These are phyloP conservation scores for Drosophila heteroneura DNA, from an alignment of 2,888 invertebrate genomes.

Conservation along the genomic window DNA sequence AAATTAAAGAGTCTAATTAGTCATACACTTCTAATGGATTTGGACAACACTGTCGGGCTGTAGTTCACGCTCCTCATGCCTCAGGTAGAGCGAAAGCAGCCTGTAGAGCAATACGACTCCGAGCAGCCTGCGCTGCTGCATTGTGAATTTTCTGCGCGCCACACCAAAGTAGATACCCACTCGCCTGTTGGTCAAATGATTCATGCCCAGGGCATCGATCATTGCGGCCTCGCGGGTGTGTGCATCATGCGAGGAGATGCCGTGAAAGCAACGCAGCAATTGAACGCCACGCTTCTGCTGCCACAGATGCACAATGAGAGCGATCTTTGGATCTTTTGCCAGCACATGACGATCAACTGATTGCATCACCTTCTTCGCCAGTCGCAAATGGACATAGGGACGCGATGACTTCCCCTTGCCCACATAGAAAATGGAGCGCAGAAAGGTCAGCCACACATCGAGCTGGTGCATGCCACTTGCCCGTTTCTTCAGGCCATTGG, in stretches of 20 bases:
- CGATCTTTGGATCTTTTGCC: conserved; percentile 87
- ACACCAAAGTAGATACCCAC: conserved; percentile 92
- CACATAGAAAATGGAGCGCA: conserved; percentile 95
- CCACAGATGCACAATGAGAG: conserved; percentile 95
- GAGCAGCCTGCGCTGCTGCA: conserved; percentile 45
- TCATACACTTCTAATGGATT: neutral
- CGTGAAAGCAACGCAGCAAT: conserved; percentile 94
- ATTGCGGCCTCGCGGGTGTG: conserved; percentile 97
- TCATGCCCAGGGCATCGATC: conserved; percentile 93
- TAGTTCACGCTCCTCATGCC: conserved; percentile 43
- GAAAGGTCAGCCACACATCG: conserved; percentile 90
- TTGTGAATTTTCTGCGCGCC: conserved; percentile 34
- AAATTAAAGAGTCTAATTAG: neutral
- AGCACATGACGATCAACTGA: conserved; percentile 22
- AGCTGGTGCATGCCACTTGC: conserved; percentile 75
- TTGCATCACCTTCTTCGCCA: conserved; percentile 53
- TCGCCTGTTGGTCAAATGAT: conserved; percentile 91
- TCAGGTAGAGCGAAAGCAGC: conserved; percentile 44
- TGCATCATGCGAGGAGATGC: conserved; percentile 95
- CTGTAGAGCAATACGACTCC: conserved; percentile 58
- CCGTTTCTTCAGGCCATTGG: conserved; percentile 39
- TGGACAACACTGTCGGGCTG: conserved; percentile 18
- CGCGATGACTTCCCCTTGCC: conserved; percentile 96
- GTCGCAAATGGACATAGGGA: conserved; percentile 89
- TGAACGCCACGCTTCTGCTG: conserved; percentile 91